These are phyloP conservation scores for Nomada fucata DNA, from an alignment of 2,888 invertebrate species.

Conservation along the genomic window DNA sequence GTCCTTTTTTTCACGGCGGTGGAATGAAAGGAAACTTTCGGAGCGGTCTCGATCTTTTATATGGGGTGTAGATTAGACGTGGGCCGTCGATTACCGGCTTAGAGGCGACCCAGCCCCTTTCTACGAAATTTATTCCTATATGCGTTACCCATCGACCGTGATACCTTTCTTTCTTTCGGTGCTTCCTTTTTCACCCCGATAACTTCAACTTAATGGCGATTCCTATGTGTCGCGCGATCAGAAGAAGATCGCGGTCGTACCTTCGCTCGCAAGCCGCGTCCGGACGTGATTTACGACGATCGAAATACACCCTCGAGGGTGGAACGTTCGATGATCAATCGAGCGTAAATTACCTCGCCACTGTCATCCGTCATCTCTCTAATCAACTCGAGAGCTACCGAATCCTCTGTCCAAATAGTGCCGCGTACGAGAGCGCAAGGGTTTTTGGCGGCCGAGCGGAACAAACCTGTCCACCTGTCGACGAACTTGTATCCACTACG, in stretches of 20 bases:
- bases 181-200: not conserved
- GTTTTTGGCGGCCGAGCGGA: not conserved
- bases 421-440: not conserved
- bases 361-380: no score
- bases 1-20: conserved; percentile 44
- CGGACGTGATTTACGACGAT: no score
- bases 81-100: conserved; percentile 70
- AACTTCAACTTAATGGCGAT: not conserved
- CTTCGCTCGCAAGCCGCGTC: no score
- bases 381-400: no score
- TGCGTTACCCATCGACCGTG: not conserved
- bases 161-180: not conserved
- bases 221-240: not conserved
- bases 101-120: conserved; percentile 40
- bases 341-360: no score
- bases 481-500: conserved; percentile 51
- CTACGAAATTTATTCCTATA: conserved; percentile 32
- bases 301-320: no score
- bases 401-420: not conserved
- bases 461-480: conserved; percentile 52
- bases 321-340: no score
- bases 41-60: conserved; percentile 55
- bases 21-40: conserved; percentile 49
- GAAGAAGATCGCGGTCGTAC: no score
- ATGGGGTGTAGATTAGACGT: conserved; percentile 74